phyloP scores from a whole-genome alignment of 2,113 vertebrate genomes.

The Electrona antarctica region DNA sequence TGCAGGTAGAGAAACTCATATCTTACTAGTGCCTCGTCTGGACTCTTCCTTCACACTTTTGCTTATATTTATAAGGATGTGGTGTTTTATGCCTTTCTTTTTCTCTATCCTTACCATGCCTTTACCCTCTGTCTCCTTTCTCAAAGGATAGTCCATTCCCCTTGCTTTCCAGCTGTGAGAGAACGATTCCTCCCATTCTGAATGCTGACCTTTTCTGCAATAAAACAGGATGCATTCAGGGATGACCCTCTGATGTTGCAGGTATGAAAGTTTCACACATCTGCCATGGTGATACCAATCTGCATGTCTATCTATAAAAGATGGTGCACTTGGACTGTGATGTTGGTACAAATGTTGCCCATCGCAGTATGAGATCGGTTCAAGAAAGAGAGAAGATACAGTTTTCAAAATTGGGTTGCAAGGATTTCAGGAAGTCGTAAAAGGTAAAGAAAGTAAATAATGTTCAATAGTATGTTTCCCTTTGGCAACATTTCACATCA shows the following conservation, averaged over 20 bases:
- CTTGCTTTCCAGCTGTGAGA: conserved; percentile 62
- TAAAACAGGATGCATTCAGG: conserved; percentile 63
- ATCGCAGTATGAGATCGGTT: conserved; percentile 41
- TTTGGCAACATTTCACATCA: conserved; percentile 4
- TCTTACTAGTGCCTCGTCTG: conserved; percentile 19
- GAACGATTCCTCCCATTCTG: conserved; percentile 64
- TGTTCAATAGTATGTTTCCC: conserved; percentile 2
- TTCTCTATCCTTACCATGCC: neutral
- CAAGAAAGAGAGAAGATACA: conserved; percentile 12
- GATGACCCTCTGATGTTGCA: conserved; percentile 60
- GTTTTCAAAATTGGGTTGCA: conserved; percentile 43
- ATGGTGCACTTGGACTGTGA: conserved; percentile 27
- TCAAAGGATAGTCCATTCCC: conserved; percentile 34
- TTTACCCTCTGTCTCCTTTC: conserved; percentile 10
- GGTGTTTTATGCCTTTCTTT: conserved; percentile 15
- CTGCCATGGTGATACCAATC: conserved; percentile 57
- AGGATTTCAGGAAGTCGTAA: neutral
- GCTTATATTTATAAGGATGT: conserved; percentile 19
- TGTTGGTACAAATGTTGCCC: conserved; percentile 45
- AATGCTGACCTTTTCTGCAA: conserved; percentile 78
- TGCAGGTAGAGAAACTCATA: conserved; percentile 22
- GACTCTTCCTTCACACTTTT: conserved; percentile 19
- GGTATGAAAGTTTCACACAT: conserved; percentile 60
- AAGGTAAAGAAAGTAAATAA: conserved; percentile 16
- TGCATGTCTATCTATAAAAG: conserved; percentile 32